These are phyloP conservation scores for Serrognathus titanus DNA, from an alignment of 2,888 invertebrate species.

Conservation along the genomic window DNA sequence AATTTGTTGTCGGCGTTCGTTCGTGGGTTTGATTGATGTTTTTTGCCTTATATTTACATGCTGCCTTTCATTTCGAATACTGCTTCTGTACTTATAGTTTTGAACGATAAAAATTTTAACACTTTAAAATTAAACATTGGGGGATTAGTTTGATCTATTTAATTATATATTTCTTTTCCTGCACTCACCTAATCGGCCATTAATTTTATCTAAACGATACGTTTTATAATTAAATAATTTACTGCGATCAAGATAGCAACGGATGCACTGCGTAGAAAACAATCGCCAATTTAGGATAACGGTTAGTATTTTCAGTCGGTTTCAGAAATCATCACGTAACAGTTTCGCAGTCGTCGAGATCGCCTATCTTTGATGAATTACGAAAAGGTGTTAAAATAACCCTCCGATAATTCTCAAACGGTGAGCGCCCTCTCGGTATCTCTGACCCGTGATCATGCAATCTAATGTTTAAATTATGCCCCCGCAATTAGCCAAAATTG, in stretches of 20 bases:
- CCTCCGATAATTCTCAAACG: background rate
- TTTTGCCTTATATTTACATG: background rate
- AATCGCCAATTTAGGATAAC: slow-evolving; percentile 11
- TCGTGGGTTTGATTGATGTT: slow-evolving; percentile 24
- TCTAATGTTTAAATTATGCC: slow-evolving; percentile 12
- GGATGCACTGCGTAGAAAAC: background rate
- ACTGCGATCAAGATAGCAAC: slow-evolving; percentile 14
- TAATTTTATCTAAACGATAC: background rate
- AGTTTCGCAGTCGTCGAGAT: slow-evolving; percentile 24
- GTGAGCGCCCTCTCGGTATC: background rate
- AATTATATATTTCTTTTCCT: too few species aligned
- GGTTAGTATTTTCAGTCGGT: background rate
- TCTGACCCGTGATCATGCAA: slow-evolving; percentile 1
- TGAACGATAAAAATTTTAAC: too few species aligned
- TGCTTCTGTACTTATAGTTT: too few species aligned
- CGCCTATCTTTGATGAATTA: slow-evolving; percentile 23
- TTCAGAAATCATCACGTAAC: slow-evolving; percentile 19
- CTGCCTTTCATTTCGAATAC: too few species aligned
- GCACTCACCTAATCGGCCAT: background rate
- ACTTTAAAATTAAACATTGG: too few species aligned
- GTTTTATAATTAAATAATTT: slow-evolving; percentile 18
- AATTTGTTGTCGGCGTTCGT: slow-evolving; percentile 25
- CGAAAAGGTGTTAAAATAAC: slow-evolving; percentile 24
- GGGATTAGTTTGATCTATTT: too few species aligned
- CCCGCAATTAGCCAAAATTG: slow-evolving; percentile 10